Percentiles rank a stretch among this genome's conserved stretches.
These are phyloP conservation scores for Diplodus sargus DNA, from an alignment of 2,797 vertebrate species.

Conservation along the genomic window DNA sequence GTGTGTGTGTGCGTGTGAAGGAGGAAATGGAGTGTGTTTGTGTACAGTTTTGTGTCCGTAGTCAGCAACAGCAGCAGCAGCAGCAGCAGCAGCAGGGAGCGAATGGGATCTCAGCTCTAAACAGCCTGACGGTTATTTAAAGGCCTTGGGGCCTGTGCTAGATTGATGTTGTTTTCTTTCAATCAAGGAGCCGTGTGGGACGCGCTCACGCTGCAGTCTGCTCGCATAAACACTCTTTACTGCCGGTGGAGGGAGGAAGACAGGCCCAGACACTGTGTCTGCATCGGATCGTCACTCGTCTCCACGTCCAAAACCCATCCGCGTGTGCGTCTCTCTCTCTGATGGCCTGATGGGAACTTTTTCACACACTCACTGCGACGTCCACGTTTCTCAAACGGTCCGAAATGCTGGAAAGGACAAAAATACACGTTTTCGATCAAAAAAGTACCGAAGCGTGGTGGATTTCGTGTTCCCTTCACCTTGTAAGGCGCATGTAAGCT, in stretches of 20 bases:
- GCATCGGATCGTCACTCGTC: conserved; percentile 29
- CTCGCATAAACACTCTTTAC: conserved; percentile 71
- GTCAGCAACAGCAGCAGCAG: conserved; percentile 39
- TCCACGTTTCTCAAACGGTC: background rate
- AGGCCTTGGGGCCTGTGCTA: conserved; percentile 69
- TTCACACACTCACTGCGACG: background rate
- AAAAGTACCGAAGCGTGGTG: background rate
- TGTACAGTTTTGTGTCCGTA: conserved; percentile 25
- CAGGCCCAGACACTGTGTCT: conserved; percentile 60
- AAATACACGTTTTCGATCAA: conserved; percentile 1
- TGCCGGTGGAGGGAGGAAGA: conserved; percentile 50
- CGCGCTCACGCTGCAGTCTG: conserved; percentile 60
- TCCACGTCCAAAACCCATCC: background rate
- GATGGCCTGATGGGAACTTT: conserved; percentile 29
- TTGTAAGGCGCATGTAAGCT: background rate
- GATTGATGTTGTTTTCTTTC: conserved; percentile 87
- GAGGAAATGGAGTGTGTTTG: conserved; percentile 17
- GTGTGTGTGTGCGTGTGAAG: background rate
- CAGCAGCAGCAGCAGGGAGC: conserved; percentile 32
- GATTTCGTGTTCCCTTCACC: background rate
- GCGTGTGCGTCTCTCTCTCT: background rate
- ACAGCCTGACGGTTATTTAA: conserved; percentile 77
- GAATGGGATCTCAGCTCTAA: conserved; percentile 58
- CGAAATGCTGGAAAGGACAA: background rate
- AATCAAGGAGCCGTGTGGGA: conserved; percentile 80